These are phyloP conservation scores for Onthophagus sagittarius DNA, from an alignment of 2,888 invertebrate species.

Conservation along the genomic window DNA sequence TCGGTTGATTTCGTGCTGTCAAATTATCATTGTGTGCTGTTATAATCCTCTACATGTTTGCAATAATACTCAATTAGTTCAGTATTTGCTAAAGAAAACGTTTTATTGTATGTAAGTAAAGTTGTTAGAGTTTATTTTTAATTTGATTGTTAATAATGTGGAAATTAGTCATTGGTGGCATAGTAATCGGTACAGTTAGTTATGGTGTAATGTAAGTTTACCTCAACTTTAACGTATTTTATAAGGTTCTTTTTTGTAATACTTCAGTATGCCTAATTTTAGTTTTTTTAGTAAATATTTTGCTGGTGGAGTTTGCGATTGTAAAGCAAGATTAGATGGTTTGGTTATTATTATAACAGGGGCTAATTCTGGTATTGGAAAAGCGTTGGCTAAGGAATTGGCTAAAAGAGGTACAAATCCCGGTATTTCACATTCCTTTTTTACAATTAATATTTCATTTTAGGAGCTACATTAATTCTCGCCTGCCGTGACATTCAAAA, in stretches of 20 bases:
- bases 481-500: slow-evolving; percentile 53
- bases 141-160: slow-evolving; percentile 34
- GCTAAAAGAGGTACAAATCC: slow-evolving; percentile 47
- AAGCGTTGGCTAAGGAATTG: slow-evolving; percentile 52
- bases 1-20: neutral
- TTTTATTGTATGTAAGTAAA: neutral
- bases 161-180: slow-evolving; percentile 41
- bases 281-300: slow-evolving; percentile 42
- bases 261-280: no score
- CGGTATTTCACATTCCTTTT: no score
- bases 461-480: slow-evolving; percentile 53
- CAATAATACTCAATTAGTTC: slow-evolving; percentile 5
- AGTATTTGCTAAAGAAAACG: slow-evolving; percentile 2
- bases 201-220: slow-evolving; percentile 44
- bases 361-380: slow-evolving; percentile 59
- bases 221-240: neutral
- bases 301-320: slow-evolving; percentile 43
- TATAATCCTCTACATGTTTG: neutral
- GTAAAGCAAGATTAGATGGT: slow-evolving; percentile 43
- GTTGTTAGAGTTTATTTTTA: neutral
- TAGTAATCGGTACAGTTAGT: slow-evolving; percentile 39
- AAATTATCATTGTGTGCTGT: neutral
- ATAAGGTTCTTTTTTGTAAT: neutral
- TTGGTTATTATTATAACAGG: slow-evolving; percentile 57
- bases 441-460: slow-evolving; percentile 19